These are phyloP conservation scores for Drosophila athabasca DNA, from an alignment of 1,140 invertebrate species.

Conservation along the genomic window DNA sequence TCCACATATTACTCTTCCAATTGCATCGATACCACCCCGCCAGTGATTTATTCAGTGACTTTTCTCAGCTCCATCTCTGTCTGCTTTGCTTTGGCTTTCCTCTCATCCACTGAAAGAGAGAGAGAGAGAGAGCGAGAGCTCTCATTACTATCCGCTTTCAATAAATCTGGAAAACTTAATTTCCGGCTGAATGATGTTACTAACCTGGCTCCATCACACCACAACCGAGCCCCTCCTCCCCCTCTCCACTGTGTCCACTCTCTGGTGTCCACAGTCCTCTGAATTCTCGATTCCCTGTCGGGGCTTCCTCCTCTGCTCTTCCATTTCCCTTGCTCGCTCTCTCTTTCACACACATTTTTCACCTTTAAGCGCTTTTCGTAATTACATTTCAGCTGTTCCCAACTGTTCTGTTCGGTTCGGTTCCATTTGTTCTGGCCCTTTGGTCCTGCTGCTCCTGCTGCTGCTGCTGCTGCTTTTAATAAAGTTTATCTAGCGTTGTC, in stretches of 20 bases:
- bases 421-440: slow-evolving; percentile 17
- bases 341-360: slow-evolving; percentile 60
- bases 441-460: slow-evolving; percentile 22
- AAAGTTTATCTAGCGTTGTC: slow-evolving; percentile 82
- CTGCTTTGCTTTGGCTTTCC: slow-evolving; percentile 7
- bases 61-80: slow-evolving; percentile 43
- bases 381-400: slow-evolving; percentile 79
- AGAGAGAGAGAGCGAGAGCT: slow-evolving; percentile 17
- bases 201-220: slow-evolving; percentile 29
- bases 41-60: slow-evolving; percentile 34
- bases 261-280: too few species aligned
- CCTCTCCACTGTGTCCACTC: slow-evolving; percentile 2
- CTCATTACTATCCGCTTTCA: slow-evolving; percentile 83
- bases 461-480: slow-evolving; percentile 67
- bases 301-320: not conserved
- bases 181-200: slow-evolving; percentile 80
- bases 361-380: slow-evolving; percentile 81
- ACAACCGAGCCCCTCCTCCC: slow-evolving; percentile 9
- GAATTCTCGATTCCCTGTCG: not conserved
- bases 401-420: slow-evolving; percentile 37
- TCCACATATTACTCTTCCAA: not conserved
- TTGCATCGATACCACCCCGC: not conserved
- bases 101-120: slow-evolving; percentile 14
- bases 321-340: slow-evolving; percentile 8
- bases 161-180: slow-evolving; percentile 83